A percentile compares a stretch with the other conserved stretches of the same genome.
These are phyloP conservation scores for Conus ventricosus DNA, from an alignment of 1,140 invertebrate species.

Conservation along the genomic window DNA sequence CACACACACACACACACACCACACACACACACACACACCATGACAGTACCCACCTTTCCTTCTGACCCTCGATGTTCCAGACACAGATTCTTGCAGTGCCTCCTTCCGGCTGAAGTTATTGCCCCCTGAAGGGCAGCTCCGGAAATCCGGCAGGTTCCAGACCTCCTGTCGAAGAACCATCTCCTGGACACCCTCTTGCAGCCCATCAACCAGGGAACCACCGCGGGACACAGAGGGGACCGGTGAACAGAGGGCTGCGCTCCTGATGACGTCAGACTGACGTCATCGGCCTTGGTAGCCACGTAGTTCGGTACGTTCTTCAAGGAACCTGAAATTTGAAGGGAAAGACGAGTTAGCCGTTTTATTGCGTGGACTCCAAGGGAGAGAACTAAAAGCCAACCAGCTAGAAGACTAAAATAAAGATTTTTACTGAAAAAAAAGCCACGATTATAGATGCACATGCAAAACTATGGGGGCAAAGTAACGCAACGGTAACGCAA, in stretches of 20 bases:
- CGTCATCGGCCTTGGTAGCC: not conserved
- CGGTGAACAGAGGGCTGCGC: too few species aligned
- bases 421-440: too few species aligned
- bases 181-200: constrained; percentile 45
- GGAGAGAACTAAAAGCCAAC: too few species aligned
- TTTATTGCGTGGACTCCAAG: too few species aligned
- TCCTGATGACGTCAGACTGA: not conserved
- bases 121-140: constrained; percentile 45
- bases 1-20: too few species aligned
- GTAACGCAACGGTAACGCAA: too few species aligned
- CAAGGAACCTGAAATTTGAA: not conserved
- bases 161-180: constrained; percentile 49
- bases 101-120: constrained; percentile 51
- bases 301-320: not conserved
- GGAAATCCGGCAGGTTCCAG: constrained; percentile 51
- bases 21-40: not conserved
- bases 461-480: too few species aligned
- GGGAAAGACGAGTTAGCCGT: too few species aligned
- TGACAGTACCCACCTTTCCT: not conserved
- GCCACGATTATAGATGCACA: too few species aligned
- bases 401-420: too few species aligned
- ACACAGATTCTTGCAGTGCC: constrained; percentile 47
- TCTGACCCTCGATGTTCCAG: constrained; percentile 1
- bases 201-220: constrained; percentile 26
- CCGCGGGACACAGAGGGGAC: not conserved